phyloP scores from a whole-genome alignment of 1,140 invertebrate genomes.

The Acromyrmex heyeri region DNA sequence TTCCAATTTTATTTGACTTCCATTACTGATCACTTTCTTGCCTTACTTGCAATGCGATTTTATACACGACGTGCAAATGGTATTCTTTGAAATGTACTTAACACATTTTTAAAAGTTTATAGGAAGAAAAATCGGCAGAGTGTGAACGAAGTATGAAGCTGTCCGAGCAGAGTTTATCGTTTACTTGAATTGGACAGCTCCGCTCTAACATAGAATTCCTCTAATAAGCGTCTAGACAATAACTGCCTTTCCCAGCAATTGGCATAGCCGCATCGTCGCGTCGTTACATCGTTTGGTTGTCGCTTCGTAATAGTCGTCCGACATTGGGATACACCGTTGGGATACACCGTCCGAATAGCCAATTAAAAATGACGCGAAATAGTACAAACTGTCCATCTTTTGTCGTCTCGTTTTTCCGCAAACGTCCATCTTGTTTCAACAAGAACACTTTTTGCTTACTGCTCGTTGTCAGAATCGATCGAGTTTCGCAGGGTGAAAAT shows the following conservation, averaged over 20 bases:
- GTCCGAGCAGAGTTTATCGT: neutral
- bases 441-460: neutral
- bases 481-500: neutral
- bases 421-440: constrained; percentile 16
- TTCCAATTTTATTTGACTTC: no score
- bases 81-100: neutral
- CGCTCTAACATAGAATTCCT: constrained; percentile 6
- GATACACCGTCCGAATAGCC: constrained; percentile 12
- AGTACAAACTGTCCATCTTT: constrained; percentile 7
- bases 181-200: constrained; percentile 5
- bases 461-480: constrained; percentile 18
- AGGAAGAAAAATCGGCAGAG: neutral
- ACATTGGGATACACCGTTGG: constrained; percentile 13
- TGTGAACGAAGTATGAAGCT: neutral
- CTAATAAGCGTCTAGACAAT: constrained; percentile 42
- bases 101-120: neutral
- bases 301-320: constrained; percentile 24
- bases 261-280: constrained; percentile 32
- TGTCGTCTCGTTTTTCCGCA: neutral
- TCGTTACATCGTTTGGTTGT: constrained; percentile 25
- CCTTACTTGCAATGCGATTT: no score
- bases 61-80: neutral
- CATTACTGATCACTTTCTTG: no score
- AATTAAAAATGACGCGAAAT: constrained; percentile 57
- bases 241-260: constrained; percentile 38